Percentiles rank a stretch among this genome's conserved stretches.
Evolutionary conservation across 2,888 invertebrate genomes (phyloP).

Genomic region (Drosophila paracracens): DNA sequence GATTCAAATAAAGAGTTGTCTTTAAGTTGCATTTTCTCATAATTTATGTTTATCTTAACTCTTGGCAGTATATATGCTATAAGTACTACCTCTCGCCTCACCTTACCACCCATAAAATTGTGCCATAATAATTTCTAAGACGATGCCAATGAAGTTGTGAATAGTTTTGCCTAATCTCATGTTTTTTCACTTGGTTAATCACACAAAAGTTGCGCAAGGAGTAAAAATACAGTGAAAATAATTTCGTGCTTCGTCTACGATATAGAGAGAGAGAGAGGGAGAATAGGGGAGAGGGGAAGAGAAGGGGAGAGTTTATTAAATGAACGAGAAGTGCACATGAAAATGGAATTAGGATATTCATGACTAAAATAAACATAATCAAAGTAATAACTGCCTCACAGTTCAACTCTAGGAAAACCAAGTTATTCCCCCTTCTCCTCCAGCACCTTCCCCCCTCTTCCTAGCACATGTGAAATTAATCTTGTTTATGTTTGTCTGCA

Average conservation of each 20-base stretch:
- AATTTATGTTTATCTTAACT: too few species aligned
- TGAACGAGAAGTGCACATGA: slow-evolving; percentile 72
- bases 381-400: slow-evolving; percentile 71
- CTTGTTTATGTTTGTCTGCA: slow-evolving; percentile 76
- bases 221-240: slow-evolving; percentile 61
- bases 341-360: slow-evolving; percentile 71
- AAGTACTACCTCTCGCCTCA: slow-evolving; percentile 42
- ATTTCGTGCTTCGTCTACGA: slow-evolving; percentile 61
- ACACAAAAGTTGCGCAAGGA: slow-evolving; percentile 50
- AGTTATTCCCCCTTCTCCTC: slow-evolving; percentile 4
- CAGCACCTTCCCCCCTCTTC: background rate
- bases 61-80: background rate
- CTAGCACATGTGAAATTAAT: slow-evolving; percentile 79
- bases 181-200: slow-evolving; percentile 78
- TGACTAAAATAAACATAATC: slow-evolving; percentile 80
- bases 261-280: too few species aligned
- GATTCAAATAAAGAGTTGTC: background rate
- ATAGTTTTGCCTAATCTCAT: slow-evolving; percentile 74
- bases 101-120: background rate
- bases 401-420: background rate
- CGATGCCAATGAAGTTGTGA: slow-evolving; percentile 54
- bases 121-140: background rate
- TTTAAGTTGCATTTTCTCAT: accelerated
- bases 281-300: background rate
- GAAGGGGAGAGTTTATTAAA: slow-evolving; percentile 64